Evolutionary conservation across 2,888 invertebrate species (phyloP).

Genomic region (Crossocerus cetratus): DNA sequence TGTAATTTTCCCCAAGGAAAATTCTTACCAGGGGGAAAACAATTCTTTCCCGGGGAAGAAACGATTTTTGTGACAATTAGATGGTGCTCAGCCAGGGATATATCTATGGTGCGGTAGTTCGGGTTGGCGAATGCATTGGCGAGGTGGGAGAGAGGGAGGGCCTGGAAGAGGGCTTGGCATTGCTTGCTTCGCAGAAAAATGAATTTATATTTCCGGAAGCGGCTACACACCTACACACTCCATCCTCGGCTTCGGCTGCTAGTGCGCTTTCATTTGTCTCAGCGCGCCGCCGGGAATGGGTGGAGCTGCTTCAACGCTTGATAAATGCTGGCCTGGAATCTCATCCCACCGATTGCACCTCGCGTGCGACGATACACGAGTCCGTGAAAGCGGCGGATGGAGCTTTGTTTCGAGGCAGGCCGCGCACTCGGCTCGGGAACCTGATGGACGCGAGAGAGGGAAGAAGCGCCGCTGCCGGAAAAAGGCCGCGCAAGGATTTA

Average conservation of each 20-base stretch:
- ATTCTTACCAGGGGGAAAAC: too few relatives aligned
- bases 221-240: conserved; percentile 27
- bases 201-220: conserved; percentile 52
- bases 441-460: conserved; percentile 37
- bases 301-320: conserved; percentile 46
- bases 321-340: conserved; percentile 61
- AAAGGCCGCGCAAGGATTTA: conserved; percentile 27
- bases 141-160: conserved; percentile 34
- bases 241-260: neutral
- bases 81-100: neutral
- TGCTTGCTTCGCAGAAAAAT: conserved; percentile 50
- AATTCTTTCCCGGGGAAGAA: conserved; percentile 36
- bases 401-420: conserved; percentile 53
- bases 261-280: conserved; percentile 44
- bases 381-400: conserved; percentile 15
- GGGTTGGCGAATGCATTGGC: conserved; percentile 52
- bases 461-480: conserved; percentile 11
- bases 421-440: conserved; percentile 28
- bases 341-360: conserved; percentile 62
- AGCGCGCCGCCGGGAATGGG: conserved; percentile 15
- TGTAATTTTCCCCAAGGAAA: too few relatives aligned
- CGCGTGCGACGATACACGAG: conserved; percentile 51
- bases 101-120: conserved; percentile 13
- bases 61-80: conserved; percentile 46
- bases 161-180: conserved; percentile 4